Base-by-base conservation (phyloP, 2,888 invertebrate species). In the Dione vanillae region DNA sequence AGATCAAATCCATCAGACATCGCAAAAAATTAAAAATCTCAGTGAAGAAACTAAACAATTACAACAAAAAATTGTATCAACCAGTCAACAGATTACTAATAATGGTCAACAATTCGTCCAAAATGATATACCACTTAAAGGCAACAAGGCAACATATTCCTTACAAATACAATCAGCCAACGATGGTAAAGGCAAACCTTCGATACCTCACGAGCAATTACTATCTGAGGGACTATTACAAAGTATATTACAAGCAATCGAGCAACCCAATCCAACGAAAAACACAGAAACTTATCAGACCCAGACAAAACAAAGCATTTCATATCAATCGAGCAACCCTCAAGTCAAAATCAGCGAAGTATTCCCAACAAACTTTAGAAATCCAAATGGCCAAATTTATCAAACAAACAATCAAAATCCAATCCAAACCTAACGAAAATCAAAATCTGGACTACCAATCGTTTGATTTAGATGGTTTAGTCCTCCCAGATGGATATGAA, bases 191-290 rank as follows among this genome's bases (percentile, higher is more conserved):
- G 92, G 93, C 0, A 92, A 94, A 73, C 92, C 94, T 0, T 75
- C 94, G 81, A 85, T 91, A 27, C 95, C 96, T 12, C 97, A 97
- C 78, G 96, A 96, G 14, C 96, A 97, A 83, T 94, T 97, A 0
- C 86, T 97, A 0, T 97, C 97, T 0, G 96, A 97, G 81, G 97
- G 96, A 1, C 90, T 97, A 0, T 85, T 97, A 1, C 97, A 97
- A 82, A 96, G 97, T 65, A 97, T 97, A 69, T 85, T 97, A 2
- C 95, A 96, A 73, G 97, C 97, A 0, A 97, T 97, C 61, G 97
- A 97, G 81, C 96, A 97, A 75, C 96, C 96, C 0, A 65, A 72
- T 14, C 19, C 47, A 47, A 54, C 14, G 11, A 61, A 67, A 12
- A 71, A 69, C 8, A 70, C 67, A 6, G 52, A 70, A 49, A 75